These are phyloP conservation scores for Calyptomena viridis DNA, from an alignment of 2,113 vertebrate species.

Conservation along the genomic window DNA sequence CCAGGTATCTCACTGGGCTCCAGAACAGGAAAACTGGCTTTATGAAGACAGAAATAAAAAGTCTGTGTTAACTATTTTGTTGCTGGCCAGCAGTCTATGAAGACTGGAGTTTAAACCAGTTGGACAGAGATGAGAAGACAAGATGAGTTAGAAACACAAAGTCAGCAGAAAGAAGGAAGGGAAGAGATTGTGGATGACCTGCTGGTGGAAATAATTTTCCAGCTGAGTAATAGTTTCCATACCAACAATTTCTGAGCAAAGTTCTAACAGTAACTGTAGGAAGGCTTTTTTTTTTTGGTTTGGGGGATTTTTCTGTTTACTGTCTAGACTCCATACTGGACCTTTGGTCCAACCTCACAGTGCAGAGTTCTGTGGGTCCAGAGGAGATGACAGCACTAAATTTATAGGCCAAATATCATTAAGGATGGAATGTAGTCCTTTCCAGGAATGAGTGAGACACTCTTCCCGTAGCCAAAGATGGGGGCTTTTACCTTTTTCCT, in stretches of 20 bases:
- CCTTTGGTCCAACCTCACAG: background rate
- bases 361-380: background rate
- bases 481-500: slow-evolving; percentile 4
- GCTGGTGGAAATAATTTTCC: background rate
- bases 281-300: background rate
- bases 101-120: background rate
- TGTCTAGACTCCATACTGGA: background rate
- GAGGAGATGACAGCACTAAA: background rate
- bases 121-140: background rate
- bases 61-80: background rate
- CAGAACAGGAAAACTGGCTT: background rate
- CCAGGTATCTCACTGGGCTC: background rate
- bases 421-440: slow-evolving; percentile 31
- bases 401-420: background rate
- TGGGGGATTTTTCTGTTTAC: slow-evolving; percentile 1
- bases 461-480: background rate
- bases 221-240: slow-evolving; percentile 7
- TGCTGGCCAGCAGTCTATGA: background rate
- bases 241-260: background rate
- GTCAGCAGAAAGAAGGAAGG: background rate
- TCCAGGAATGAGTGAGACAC: slow-evolving; percentile 16
- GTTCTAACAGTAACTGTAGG: background rate
- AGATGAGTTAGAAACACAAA: background rate
- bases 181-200: background rate
- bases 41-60: background rate